Base-by-base conservation (phyloP, 2,888 invertebrate genomes). In the Heliconius hortense region DNA sequence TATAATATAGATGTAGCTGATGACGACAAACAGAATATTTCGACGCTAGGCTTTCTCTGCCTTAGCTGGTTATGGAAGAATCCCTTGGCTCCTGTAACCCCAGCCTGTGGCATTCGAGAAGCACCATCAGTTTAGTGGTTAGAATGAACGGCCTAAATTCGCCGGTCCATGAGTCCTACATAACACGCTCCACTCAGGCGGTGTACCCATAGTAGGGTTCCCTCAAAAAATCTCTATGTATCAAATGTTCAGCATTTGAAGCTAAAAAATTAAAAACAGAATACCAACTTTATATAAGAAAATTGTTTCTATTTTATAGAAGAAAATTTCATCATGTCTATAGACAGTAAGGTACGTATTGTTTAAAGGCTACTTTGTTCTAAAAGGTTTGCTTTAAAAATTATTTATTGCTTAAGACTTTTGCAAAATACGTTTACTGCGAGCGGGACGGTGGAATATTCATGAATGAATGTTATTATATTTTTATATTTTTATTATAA, bases 361-460 rank as follows among this genome's bases (percentile, higher is more conserved):
- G 64, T 24, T 66, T 66, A 39, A 64, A 64, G 66, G 39, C 39
- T 66, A 43, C 66, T 66, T 43, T 66, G 66, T 66, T 66, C 66
- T 66, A 66, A 66, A 39, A 66, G 66, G 39, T 66, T 66, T 43
- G 66, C 4, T 66, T 66, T 66, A 43, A 66, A 66, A 39, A 66
- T 15, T 26, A 43, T 8, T 66, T 66, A 66, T 43, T 66, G 66
- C 26, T 26, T 43, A 66, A 66, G 66, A 43, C 66, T 66, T 66
- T 43, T 43, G 24, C 66, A 43, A 53, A 66, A 35, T 53, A 73
- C 35, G 31, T 56, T 53, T 35, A 66, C 66, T 26, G 4, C 11
- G 39, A 73, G 56, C 26, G 28, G 39, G 8, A 21, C 26, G 43
- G 62, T 72, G 43, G 72, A 73, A 73, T 73, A 73, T 66, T 73